phyloP scores from a whole-genome alignment of 1,140 invertebrate species.

The Tenebrio molitor region DNA sequence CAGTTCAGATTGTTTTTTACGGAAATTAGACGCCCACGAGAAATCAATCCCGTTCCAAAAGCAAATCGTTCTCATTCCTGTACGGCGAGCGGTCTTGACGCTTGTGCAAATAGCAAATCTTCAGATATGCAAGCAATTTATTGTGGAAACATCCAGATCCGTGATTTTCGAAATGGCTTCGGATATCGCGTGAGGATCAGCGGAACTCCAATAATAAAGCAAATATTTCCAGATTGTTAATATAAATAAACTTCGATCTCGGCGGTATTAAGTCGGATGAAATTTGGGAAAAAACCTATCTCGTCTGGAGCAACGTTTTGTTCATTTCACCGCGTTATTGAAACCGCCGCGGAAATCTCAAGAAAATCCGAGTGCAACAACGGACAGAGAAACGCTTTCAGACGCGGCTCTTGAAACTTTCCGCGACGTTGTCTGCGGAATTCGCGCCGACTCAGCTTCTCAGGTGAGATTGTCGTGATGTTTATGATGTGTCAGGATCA shows the following conservation, averaged over 20 bases:
- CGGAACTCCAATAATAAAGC: constrained; percentile 40
- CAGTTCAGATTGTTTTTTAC: not conserved
- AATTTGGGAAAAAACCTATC: constrained; percentile 8
- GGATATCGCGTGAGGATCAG: constrained; percentile 24
- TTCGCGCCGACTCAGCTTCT: constrained; percentile 1
- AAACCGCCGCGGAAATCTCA: not conserved
- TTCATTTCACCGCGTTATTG: not conserved
- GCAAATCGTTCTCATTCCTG: not conserved
- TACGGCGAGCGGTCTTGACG: not conserved
- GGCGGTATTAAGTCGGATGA: constrained; percentile 27
- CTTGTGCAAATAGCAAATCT: constrained; percentile 37
- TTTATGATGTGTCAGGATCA: constrained; percentile 42
- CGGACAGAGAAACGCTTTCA: constrained; percentile 16
- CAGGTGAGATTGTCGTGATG: constrained; percentile 10
- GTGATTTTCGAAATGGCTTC: constrained; percentile 41
- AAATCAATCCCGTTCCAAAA: not conserved
- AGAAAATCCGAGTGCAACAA: not conserved
- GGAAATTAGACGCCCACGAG: not conserved
- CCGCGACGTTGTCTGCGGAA: too few relatives aligned
- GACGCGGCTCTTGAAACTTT: too few relatives aligned
- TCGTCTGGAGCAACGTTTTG: not conserved
- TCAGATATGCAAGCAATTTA: constrained; percentile 42
- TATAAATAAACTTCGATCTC: constrained; percentile 46
- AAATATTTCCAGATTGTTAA: constrained; percentile 45
- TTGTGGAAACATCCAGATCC: constrained; percentile 42